Evolutionary conservation across 1,140 invertebrate species (phyloP), one percentile per base, ranked within the genome.

Genomic region (Riptortus pedestris): DNA sequence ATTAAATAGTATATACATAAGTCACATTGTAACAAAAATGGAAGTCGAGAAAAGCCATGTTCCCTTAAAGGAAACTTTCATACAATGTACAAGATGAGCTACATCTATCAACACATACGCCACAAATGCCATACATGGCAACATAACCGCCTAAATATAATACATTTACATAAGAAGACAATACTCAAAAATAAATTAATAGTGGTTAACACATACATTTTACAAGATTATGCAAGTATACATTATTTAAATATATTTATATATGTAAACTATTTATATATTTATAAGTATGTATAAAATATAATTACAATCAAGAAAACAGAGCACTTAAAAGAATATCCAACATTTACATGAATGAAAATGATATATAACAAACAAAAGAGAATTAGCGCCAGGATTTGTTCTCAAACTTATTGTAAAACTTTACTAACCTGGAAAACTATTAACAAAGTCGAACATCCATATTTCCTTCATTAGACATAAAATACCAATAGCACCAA

Each of bases 221-320:
- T 55, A 55, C 51, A 55, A 55, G 51, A 55, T 55, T 55, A 55
- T 26, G 51, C 24, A 55, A 55, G 51, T 55, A 55, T 55, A 55
- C 51, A 55, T 55, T 55, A 55, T 55, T 55, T 55, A 55, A 55
- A 55, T 55, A 55, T 24, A 55, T 55, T 55, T 55, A 47, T 47
- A 20, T 47, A 47, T 45, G 14, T 45, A 45, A 20, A 51, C 3
- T 51, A 51, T 55, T 2, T 52, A 52, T 52, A 52, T 52, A 52
- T 52, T 52, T 52, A 52, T 52, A 52, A 20, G n/a, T 52, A 55
- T 55, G 16, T 55, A 55, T 55, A 55, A 55, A 55, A 26, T 55
- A 55, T 55, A 55, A 55, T 55, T 55, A 55, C 51, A 55, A 24
- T 24, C 26, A 14, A 24, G 51, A 47, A 47, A 47, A n/a, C 4